Percentiles rank a stretch among this genome's conserved stretches.
Conservation (phyloP, 2,113 vertebrate genomes). For the Anolis sagrei region DNA sequence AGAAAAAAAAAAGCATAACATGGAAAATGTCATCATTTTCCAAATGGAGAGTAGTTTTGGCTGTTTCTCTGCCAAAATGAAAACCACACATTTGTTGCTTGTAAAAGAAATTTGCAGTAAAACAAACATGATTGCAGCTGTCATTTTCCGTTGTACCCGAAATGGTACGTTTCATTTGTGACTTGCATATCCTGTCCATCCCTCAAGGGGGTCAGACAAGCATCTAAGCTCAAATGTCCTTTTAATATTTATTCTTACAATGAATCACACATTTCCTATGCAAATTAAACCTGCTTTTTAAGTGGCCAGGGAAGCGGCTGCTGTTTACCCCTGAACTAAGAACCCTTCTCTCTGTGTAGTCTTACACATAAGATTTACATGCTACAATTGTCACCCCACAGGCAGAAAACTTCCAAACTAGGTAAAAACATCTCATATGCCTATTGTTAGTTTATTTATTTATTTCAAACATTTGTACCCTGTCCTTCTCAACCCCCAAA, state of each 20-base stretch:
- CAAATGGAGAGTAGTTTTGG: background rate
- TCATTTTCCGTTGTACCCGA: background rate
- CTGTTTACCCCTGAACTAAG: background rate
- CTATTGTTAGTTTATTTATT: too few relatives aligned
- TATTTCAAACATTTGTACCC: too few relatives aligned
- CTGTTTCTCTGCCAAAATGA: background rate
- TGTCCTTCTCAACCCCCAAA: too few relatives aligned
- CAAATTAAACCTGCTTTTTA: background rate
- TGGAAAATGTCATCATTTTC: background rate
- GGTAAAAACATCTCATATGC: background rate
- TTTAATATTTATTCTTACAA: background rate
- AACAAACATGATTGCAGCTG: slow-evolving; percentile 23
- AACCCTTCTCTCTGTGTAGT: background rate
- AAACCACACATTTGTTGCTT: background rate
- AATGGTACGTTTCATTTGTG: background rate
- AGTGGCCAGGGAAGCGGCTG: background rate
- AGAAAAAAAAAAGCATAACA: background rate
- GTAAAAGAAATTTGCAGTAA: slow-evolving; percentile 33
- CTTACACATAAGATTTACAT: background rate
- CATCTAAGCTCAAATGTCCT: background rate
- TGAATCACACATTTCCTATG: too few relatives aligned
- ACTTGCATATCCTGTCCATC: background rate
- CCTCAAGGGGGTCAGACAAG: background rate
- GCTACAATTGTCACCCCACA: background rate
- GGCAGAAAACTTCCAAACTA: background rate